Conservation (phyloP, 2,888 invertebrate genomes). For the Thereva nobilitata region DNA sequence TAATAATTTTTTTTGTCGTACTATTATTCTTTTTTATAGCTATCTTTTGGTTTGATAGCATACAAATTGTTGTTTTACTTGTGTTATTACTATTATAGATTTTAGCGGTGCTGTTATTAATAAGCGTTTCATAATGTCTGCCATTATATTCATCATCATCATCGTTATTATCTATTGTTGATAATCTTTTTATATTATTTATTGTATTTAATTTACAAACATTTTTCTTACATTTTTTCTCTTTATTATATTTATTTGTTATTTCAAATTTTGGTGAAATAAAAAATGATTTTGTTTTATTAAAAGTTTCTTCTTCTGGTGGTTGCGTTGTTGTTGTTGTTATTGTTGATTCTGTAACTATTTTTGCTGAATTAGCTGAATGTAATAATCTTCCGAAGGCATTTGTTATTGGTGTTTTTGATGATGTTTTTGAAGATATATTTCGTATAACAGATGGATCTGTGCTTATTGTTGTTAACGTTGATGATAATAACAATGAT, state of each 20-base stretch:
- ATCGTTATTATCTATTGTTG: background rate
- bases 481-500: background rate
- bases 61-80: background rate
- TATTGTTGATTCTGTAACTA: no score
- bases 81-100: background rate
- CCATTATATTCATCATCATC: constrained; percentile 9
- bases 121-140: constrained; percentile 25
- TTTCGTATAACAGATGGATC: background rate
- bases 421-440: background rate
- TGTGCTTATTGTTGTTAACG: background rate
- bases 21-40: constrained; percentile 15
- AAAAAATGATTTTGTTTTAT: no score
- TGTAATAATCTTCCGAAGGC: no score
- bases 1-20: background rate
- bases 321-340: no score
- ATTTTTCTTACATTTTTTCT: no score
- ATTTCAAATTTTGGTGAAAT: no score
- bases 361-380: no score
- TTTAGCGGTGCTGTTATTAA: constrained; percentile 14
- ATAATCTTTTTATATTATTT: background rate
- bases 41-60: constrained; percentile 24
- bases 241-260: no score
- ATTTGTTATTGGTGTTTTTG: background rate
- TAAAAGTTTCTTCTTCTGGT: no score
- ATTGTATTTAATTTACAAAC: no score